phyloP scores from a whole-genome alignment of 2,797 vertebrate genomes.

The Rhodeus uyekii region DNA sequence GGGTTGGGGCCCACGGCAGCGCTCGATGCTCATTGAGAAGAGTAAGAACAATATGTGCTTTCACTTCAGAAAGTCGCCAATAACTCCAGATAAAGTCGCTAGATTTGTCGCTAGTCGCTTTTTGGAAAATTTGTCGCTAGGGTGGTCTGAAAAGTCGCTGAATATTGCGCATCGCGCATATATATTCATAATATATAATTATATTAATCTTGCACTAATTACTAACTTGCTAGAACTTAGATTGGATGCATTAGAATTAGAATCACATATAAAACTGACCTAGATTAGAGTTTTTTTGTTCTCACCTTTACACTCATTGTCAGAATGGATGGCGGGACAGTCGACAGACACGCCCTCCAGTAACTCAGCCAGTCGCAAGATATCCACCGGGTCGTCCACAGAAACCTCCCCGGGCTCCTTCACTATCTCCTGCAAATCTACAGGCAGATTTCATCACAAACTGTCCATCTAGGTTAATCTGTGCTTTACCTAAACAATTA shows the following conservation, averaged over 20 bases:
- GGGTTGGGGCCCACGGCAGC: too few relatives aligned
- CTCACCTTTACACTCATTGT: conserved; percentile 73
- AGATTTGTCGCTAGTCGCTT: too few relatives aligned
- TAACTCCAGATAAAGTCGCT: too few relatives aligned
- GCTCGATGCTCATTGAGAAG: too few relatives aligned
- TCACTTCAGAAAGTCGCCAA: too few relatives aligned
- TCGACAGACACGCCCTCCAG: conserved; percentile 77
- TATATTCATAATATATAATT: too few relatives aligned
- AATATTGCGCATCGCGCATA: too few relatives aligned
- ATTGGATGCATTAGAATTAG: neutral
- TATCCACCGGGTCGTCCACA: conserved; percentile 76
- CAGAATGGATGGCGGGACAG: conserved; percentile 66
- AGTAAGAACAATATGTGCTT: too few relatives aligned
- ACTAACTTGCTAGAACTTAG: neutral
- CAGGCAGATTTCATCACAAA: conserved; percentile 27
- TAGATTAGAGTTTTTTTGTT: neutral
- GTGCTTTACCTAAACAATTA: neutral
- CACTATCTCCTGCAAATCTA: conserved; percentile 73
- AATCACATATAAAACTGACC: neutral
- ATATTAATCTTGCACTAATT: neutral
- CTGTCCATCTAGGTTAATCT: neutral
- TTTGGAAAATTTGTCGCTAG: too few relatives aligned
- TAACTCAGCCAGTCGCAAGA: conserved; percentile 76
- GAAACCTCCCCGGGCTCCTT: conserved; percentile 72
- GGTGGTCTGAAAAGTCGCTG: too few relatives aligned